Evolutionary conservation across 2,888 invertebrate genomes (phyloP).

Genomic region (Ectemnius cavifrons): DNA sequence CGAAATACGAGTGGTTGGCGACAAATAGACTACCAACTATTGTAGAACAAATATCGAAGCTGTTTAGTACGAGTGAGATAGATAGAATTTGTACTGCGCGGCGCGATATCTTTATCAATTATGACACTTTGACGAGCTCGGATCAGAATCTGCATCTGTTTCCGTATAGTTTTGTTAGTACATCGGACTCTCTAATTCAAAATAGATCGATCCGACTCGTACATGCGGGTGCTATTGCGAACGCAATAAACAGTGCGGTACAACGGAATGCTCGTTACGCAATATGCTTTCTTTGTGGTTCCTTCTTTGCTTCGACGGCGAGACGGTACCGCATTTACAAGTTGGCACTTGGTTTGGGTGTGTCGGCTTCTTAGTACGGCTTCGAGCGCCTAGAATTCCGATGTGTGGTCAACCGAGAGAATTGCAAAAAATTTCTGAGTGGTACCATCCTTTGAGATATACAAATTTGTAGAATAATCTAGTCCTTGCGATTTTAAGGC

Average conservation of each 20-base stretch:
- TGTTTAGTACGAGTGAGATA: conserved; percentile 15
- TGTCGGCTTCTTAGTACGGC: conserved; percentile 23
- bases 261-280: conserved; percentile 40
- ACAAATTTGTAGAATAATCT: background rate
- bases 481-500: too few relatives aligned
- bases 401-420: conserved; percentile 59
- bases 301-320: conserved; percentile 21
- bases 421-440: conserved; percentile 23
- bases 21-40: background rate
- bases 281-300: conserved; percentile 23
- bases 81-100: conserved; percentile 35
- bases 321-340: conserved; percentile 49
- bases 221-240: conserved; percentile 25
- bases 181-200: background rate
- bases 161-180: too few relatives aligned
- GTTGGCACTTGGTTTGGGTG: conserved; percentile 55
- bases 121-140: conserved; percentile 1
- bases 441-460: background rate
- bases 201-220: background rate
- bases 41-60: conserved; percentile 9
- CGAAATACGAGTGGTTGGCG: too few relatives aligned
- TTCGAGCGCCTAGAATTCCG: conserved; percentile 45
- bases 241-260: conserved; percentile 35
- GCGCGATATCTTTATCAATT: conserved; percentile 11
- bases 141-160: background rate